Conservation (phyloP, 2,888 invertebrate genomes). For the Sicus ferrugineus region DNA sequence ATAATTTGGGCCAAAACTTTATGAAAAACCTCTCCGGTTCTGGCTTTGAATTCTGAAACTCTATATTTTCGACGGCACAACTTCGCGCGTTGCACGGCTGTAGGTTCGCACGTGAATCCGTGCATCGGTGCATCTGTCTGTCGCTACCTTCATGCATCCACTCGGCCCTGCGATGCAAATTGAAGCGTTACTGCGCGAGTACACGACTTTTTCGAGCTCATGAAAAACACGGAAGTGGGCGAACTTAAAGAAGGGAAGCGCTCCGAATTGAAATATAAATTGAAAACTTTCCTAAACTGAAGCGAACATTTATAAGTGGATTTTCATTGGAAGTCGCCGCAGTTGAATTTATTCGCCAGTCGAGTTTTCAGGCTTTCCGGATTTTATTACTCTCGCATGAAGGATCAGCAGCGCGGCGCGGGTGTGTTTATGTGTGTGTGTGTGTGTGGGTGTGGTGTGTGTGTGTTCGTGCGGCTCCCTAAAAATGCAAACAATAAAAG, state of each 20-base stretch:
- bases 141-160: too few species aligned
- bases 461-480: not conserved
- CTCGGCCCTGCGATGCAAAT: slow-evolving; percentile 11
- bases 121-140: too few species aligned
- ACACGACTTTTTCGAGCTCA: slow-evolving; percentile 23
- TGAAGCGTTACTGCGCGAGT: slow-evolving; percentile 22
- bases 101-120: too few species aligned
- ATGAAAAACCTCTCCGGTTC: too few species aligned
- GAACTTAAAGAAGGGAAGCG: not conserved
- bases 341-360: slow-evolving; percentile 5
- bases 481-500: slow-evolving; percentile 37
- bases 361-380: slow-evolving; percentile 7
- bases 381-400: not conserved
- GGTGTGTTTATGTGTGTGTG: not conserved
- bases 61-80: too few species aligned
- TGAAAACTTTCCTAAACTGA: slow-evolving; percentile 10
- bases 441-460: not conserved
- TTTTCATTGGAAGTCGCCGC: slow-evolving; percentile 38
- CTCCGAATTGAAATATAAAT: too few species aligned
- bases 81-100: too few species aligned
- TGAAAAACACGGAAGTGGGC: not conserved
- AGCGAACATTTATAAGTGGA: slow-evolving; percentile 37
- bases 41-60: too few species aligned
- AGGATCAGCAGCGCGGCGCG: not conserved
- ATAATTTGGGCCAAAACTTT: too few species aligned